Evolutionary conservation across 1,140 invertebrate genomes (phyloP).

Genomic region (Tetramorium simillimum): DNA sequence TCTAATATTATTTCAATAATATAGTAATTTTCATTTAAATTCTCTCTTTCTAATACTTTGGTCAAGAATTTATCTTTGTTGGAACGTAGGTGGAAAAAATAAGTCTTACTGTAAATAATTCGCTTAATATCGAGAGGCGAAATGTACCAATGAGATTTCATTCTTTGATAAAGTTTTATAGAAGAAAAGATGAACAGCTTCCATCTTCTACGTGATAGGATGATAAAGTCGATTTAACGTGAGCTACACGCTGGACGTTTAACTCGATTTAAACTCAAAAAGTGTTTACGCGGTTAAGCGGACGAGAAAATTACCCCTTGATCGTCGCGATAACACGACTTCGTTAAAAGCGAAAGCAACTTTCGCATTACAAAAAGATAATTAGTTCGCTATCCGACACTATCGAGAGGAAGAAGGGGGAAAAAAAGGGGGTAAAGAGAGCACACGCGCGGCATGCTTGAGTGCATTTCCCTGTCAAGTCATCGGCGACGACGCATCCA

Average conservation of each 20-base stretch:
- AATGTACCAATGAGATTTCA: constrained; percentile 4
- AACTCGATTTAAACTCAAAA: constrained; percentile 52
- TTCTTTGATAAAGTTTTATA: background rate
- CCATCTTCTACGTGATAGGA: background rate
- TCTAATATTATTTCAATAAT: background rate
- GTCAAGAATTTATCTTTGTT: background rate
- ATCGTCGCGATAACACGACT: constrained; percentile 42
- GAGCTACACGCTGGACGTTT: background rate
- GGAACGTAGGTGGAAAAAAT: background rate
- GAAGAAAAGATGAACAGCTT: background rate
- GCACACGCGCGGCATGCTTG: background rate
- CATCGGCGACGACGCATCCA: constrained; percentile 31
- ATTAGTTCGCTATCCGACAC: constrained; percentile 2
- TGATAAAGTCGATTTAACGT: constrained; percentile 48
- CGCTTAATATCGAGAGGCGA: background rate
- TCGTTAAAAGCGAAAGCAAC: constrained; percentile 25
- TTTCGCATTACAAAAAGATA: constrained; percentile 29
- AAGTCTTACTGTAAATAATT: too few relatives aligned
- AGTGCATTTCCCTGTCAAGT: constrained; percentile 70
- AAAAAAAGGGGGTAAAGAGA: background rate
- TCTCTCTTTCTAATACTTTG: background rate
- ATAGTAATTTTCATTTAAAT: background rate
- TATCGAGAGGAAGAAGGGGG: background rate
- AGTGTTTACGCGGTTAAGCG: constrained; percentile 50
- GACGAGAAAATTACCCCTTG: constrained; percentile 12